phyloP scores from a whole-genome alignment of 2,797 vertebrate species.

The Sparus aurata region DNA sequence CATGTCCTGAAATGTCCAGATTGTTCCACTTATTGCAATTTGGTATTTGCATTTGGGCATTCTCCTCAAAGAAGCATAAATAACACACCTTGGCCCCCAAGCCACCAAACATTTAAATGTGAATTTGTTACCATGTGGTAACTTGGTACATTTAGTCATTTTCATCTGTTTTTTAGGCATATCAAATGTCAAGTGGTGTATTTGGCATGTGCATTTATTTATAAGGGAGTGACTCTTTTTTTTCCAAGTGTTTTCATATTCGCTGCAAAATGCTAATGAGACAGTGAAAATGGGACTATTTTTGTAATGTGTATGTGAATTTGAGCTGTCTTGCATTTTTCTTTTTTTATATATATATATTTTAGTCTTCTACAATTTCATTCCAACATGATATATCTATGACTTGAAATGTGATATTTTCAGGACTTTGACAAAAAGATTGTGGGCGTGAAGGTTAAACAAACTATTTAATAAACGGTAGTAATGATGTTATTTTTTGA shows the following conservation, averaged over 20 bases:
- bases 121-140: background rate
- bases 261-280: background rate
- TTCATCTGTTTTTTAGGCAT: background rate
- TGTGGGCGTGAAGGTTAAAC: conserved; percentile 33
- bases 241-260: conserved; percentile 5
- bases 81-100: background rate
- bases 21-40: background rate
- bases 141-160: background rate
- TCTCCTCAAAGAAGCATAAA: background rate
- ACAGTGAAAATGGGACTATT: conserved; percentile 31
- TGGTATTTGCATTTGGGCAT: background rate
- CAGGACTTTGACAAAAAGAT: conserved; percentile 55
- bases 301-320: conserved; percentile 42
- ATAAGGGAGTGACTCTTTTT: background rate
- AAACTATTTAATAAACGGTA: background rate
- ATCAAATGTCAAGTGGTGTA: background rate
- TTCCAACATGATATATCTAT: background rate
- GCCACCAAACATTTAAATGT: background rate
- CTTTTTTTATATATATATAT: background rate
- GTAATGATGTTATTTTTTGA: conserved; percentile 26
- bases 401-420: conserved; percentile 42
- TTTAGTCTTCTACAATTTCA: background rate
- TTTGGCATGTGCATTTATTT: background rate
- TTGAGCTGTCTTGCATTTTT: conserved; percentile 14
- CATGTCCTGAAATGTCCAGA: background rate